Base-by-base conservation (phyloP, 1,140 invertebrate species). In the Pristionchus pacificus region DNA sequence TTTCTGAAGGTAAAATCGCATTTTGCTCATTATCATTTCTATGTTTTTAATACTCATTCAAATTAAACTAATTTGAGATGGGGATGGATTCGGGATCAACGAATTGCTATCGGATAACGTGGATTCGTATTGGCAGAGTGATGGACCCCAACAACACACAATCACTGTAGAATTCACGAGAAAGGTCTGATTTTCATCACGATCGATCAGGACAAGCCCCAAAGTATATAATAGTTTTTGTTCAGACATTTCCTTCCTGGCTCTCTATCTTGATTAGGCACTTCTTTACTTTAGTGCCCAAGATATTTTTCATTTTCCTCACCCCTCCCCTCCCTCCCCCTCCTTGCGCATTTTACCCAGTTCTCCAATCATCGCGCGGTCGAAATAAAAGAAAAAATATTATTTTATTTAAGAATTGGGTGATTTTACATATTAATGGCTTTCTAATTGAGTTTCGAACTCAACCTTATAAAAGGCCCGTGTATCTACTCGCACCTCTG, bases 61-160 rank as follows among this genome's bases (percentile, higher is more conserved):
- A 10, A 49, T 49, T n/a, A n/a, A n/a, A n/a, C n/a, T n/a, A n/a
- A 10, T 49, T 49, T 49, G 6, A 49, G 38, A 49, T 49, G 38
- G 60, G 32, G 1, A 31, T 55, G 71, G 71, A 1, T 68, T 55
- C 29, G 71, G 71, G 1, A 49, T 73, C 60, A 30, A 62, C 29
- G 71, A 73, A 30, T 32, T 73, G 6, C 24, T 73, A 32, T 33
- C 60, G 13, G 65, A 68, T 13, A 57, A 25, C 24, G 71, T 69
- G 0, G 71, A 73, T 15, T 64, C 68, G 28, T 73, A 68, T 60
- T 73, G 71, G 71, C 71, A 73, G 60, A 73, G 71, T 28, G 71
- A 73, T 49, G 71, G 71, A 3, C 71, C 65, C 6, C 66, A 68
- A 29, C 71, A 65, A 19, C 71, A 73, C 29, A 68, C 71, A 14